A percentile compares a stretch with the other conserved stretches of the same genome.
Conservation (phyloP, 2,113 vertebrate species). For the Chaetura pelagica region DNA sequence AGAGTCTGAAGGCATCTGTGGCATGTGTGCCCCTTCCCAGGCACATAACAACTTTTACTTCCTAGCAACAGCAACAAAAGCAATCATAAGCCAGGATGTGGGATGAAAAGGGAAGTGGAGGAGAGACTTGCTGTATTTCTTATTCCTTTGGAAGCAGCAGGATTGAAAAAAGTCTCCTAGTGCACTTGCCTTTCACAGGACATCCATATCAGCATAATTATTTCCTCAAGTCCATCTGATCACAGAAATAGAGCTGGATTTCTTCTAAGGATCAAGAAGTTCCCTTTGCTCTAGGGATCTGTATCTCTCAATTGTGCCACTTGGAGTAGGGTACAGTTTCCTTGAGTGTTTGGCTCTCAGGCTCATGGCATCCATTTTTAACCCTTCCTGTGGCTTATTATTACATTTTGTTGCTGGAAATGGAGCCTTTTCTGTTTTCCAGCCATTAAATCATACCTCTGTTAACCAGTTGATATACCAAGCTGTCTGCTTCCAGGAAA, state of each 20-base stretch:
- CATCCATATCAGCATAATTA: background rate
- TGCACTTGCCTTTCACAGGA: background rate
- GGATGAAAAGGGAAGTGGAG: background rate
- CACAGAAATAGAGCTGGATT: background rate
- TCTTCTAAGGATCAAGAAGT: background rate
- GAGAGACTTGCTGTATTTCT: background rate
- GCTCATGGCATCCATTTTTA: background rate
- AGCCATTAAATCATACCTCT: background rate
- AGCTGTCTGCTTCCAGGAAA: background rate
- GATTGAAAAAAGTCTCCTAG: background rate
- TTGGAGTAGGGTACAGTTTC: background rate
- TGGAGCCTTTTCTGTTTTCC: background rate
- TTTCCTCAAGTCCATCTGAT: background rate
- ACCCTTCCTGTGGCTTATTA: background rate
- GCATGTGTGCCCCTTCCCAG: rapidly evolving
- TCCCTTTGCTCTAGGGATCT: background rate
- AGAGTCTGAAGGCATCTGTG: background rate
- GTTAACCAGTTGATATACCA: background rate
- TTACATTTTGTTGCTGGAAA: background rate
- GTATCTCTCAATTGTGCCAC: background rate
- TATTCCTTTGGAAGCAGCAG: background rate
- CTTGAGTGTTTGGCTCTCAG: background rate
- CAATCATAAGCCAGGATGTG: background rate
- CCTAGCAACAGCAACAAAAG: background rate
- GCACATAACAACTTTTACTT: background rate